phyloP scores from a whole-genome alignment of 2,797 vertebrate genomes.

The Fringilla coelebs region DNA sequence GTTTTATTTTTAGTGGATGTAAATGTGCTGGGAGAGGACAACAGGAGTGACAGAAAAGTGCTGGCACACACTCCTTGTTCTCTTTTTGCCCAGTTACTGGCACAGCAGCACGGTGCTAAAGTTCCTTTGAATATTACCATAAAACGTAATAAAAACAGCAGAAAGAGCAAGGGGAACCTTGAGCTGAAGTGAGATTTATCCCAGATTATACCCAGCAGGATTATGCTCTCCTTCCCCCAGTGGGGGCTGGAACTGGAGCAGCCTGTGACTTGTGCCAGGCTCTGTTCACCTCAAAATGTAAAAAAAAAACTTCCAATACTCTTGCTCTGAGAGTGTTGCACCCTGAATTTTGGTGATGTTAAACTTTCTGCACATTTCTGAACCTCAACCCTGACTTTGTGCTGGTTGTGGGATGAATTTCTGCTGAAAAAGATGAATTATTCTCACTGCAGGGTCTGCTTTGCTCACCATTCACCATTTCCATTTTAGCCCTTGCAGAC shows the following conservation, averaged over 20 bases:
- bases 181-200: not conserved
- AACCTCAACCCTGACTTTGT: not conserved
- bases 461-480: not conserved
- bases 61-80: not conserved
- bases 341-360: not conserved
- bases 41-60: not conserved
- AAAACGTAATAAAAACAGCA: not conserved
- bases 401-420: not conserved
- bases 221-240: not conserved
- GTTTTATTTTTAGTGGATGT: not conserved
- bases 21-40: not conserved
- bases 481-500: not conserved
- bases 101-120: not conserved
- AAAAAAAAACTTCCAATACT: accelerated
- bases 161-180: not conserved
- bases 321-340: accelerated
- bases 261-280: not conserved
- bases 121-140: not conserved
- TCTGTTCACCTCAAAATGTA: not conserved
- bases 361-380: not conserved
- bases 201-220: not conserved
- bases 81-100: not conserved
- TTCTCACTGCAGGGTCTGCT: not conserved
- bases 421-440: not conserved
- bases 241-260: not conserved